These are phyloP conservation scores for Drosophila acutilabella DNA, from an alignment of 2,888 invertebrate genomes.

Conservation along the genomic window DNA sequence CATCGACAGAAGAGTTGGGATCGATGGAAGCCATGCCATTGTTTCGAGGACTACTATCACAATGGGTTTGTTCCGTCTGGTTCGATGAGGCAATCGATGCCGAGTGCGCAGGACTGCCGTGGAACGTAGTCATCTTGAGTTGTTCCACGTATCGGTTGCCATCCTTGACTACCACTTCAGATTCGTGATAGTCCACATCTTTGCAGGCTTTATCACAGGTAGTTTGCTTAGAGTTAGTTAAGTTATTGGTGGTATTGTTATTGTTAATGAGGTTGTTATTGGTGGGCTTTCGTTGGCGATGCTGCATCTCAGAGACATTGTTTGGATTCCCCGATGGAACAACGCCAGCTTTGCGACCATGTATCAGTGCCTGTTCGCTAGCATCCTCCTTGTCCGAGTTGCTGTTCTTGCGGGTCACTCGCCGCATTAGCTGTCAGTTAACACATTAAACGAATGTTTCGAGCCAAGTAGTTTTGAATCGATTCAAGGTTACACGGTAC, in stretches of 20 bases:
- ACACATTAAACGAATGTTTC: slow-evolving; percentile 8
- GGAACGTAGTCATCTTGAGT: slow-evolving; percentile 72
- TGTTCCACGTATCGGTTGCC: slow-evolving; percentile 64
- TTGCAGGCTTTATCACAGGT: slow-evolving; percentile 76
- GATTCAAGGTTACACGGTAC: slow-evolving; percentile 30
- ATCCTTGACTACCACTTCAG: slow-evolving; percentile 72
- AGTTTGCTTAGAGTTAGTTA: slow-evolving; percentile 60
- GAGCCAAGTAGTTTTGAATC: slow-evolving; percentile 14
- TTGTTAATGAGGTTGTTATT: slow-evolving; percentile 60
- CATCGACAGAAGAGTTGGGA: slow-evolving; percentile 26
- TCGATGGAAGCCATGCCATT: slow-evolving; percentile 49
- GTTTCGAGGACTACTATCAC: slow-evolving; percentile 66
- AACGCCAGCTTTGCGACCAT: slow-evolving; percentile 39
- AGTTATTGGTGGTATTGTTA: slow-evolving; percentile 63
- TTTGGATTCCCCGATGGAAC: slow-evolving; percentile 17
- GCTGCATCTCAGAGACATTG: slow-evolving; percentile 80
- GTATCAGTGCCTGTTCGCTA: slow-evolving; percentile 67
- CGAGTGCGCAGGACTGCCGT: slow-evolving; percentile 76
- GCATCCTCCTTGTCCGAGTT: slow-evolving; percentile 79
- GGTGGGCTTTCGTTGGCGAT: slow-evolving; percentile 82
- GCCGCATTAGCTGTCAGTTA: slow-evolving; percentile 63
- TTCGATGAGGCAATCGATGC: slow-evolving; percentile 75
- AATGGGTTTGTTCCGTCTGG: slow-evolving; percentile 82
- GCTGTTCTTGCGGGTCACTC: slow-evolving; percentile 77
- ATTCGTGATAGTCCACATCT: slow-evolving; percentile 66